These are phyloP conservation scores for Drosophila arawakana DNA, from an alignment of 1,140 invertebrate genomes.

Conservation along the genomic window DNA sequence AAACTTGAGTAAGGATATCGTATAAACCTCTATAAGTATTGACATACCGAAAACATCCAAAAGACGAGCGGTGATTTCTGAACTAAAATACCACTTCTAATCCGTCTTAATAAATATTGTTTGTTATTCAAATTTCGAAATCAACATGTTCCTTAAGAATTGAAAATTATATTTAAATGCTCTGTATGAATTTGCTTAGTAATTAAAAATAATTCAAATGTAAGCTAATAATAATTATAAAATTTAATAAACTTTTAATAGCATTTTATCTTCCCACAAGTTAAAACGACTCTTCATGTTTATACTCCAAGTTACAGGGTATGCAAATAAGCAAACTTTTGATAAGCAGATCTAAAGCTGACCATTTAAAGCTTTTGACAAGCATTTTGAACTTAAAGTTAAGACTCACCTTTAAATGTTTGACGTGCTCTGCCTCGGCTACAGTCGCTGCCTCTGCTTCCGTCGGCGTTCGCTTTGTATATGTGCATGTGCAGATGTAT, in stretches of 20 bases:
- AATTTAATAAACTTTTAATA: slow-evolving; percentile 2
- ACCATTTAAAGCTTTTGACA: slow-evolving; percentile 44
- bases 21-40: no score
- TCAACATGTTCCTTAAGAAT: no score
- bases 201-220: no score
- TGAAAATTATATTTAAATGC: no score
- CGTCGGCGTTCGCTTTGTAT: slow-evolving; percentile 4
- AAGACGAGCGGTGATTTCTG: no score
- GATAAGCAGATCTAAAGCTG: slow-evolving; percentile 57
- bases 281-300: not conserved
- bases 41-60: no score
- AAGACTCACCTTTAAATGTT: slow-evolving; percentile 72
- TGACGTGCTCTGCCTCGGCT: slow-evolving; percentile 16
- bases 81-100: no score
- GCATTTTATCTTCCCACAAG: not conserved
- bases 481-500: slow-evolving; percentile 29
- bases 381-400: slow-evolving; percentile 64
- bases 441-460: slow-evolving; percentile 1
- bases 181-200: not conserved
- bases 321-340: slow-evolving; percentile 50
- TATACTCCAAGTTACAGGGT: slow-evolving; percentile 1
- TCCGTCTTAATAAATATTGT: no score
- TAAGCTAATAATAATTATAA: not conserved
- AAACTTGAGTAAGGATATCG: no score
- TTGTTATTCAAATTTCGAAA: no score